Base-by-base conservation (phyloP, 2,113 vertebrate species). In the Pimephales promelas region DNA sequence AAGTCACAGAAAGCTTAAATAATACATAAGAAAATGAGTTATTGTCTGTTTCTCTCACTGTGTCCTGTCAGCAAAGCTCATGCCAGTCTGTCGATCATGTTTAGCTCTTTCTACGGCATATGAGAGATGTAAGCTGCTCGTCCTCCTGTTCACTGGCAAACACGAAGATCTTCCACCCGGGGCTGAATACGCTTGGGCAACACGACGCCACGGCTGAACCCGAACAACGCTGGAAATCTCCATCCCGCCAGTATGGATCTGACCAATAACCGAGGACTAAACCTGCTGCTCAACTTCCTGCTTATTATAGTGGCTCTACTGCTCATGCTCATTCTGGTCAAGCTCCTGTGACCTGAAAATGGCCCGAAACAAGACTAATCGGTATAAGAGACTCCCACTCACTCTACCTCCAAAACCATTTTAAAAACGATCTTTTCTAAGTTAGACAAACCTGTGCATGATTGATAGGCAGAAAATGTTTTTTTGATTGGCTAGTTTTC, bases 281-380 rank as follows among this genome's bases (percentile, higher is more conserved):
- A 95, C 84, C 87, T 95, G 26, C 82, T 95, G 54, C 94, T 96
- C 83, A 95, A 95, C 86, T 95, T 95, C 80, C 87, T 95, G 75
- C 93, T 95, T 71, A 95, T 96, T 83, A 62, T 94, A 74, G 84
- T 94, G 86, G 93, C 95, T 73, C 90, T 96, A 20, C 90, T 95
- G 84, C 92, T 95, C 0, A 88, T 94, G n/a, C 94, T 93, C 83
- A 94, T 95, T 81, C 91, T 95, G 13, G 94, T 95, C 64, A 95
- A 94, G 88, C 90, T 96, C 64, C 91, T 94, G 90, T 95, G 90
- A 93, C 68, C 34, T 3, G 8, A 77, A 61, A 13, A 84, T 86
- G 81, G 75, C 68, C 34, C 28, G 68, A 73, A 45, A 49, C 13
- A 16, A 18, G 34, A 78, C 40, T 13, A 40, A 57, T 52, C 5